These are phyloP conservation scores for Magallana angulata DNA, from an alignment of 1,140 invertebrate genomes.

Conservation along the genomic window DNA sequence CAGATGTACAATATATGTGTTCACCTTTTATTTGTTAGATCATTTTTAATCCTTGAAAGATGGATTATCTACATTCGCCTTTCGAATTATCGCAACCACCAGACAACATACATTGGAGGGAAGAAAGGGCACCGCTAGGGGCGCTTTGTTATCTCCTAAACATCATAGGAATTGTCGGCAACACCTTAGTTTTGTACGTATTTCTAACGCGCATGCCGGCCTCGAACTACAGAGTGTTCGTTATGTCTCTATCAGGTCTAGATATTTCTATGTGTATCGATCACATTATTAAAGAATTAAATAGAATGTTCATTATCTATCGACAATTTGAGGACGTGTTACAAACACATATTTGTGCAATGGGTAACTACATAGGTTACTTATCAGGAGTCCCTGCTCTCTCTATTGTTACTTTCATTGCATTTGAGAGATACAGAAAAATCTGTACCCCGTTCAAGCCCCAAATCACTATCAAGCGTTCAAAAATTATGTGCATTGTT, in stretches of 20 bases:
- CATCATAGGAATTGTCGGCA: neutral
- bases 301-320: too few relatives aligned
- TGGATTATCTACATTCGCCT: too few relatives aligned
- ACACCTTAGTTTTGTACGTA: neutral
- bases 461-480: neutral
- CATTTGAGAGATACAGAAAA: constrained; percentile 15
- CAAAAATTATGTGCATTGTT: neutral
- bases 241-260: too few relatives aligned
- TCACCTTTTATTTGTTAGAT: too few relatives aligned
- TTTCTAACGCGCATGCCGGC: neutral
- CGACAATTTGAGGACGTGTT: too few relatives aligned
- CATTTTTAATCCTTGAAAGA: too few relatives aligned
- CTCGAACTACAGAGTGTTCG: neutral
- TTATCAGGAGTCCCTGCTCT: neutral
- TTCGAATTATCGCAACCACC: too few relatives aligned
- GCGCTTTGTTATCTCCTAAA: neutral
- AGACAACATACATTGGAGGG: neutral
- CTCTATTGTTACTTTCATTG: neutral
- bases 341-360: neutral
- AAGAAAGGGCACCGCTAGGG: neutral
- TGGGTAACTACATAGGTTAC: neutral
- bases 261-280: too few relatives aligned
- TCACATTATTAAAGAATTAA: too few relatives aligned
- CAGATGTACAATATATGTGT: too few relatives aligned
- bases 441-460: neutral